Base-by-base conservation (phyloP, 2,113 vertebrate species). In the Sinocyclocheilus anshuiensis region DNA sequence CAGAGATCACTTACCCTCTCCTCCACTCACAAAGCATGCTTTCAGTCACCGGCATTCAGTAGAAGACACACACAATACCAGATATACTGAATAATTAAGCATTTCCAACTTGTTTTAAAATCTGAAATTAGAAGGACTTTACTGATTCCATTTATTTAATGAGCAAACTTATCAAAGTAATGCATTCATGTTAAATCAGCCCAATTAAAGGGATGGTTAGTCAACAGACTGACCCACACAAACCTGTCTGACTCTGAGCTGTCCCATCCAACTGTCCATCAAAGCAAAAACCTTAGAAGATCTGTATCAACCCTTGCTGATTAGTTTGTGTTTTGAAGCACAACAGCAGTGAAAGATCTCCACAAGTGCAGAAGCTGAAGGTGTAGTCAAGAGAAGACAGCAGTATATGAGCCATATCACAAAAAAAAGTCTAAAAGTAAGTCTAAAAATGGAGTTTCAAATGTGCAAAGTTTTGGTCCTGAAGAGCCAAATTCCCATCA, bases 1-100 rank as follows among this genome's bases (percentile, higher is more conserved):
- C 50, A 55, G 18, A 78, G 77, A 80, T 80, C 77, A 11, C 79
- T 80, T 39, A 39, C 77, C 55, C 33, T 55, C 24, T 48, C 42
- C 42, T 75, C 39, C 33, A 22, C 33, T 39, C 18, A 71, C 33
- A 71, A 39, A 39, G 33, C 8, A 39, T 4, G 18, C 69, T 71
- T 39, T 71, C 33, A 20, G 69, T 71, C 8, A 69, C 10, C 9
- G 33, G 8, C 69, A n/a, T 72, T 33, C 69, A 72, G 69, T 2
- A 42, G 42, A 72, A 42, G 4, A 72, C 39, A 39, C 69, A 39
- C 3, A 2, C 69, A 36, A 18, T 67, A 67, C 24, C 13, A 53
- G 50, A 16, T 59, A 59, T 22, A 22, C 18, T 33, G 6, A 33
- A 18, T 33, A 33, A 69, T 4, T 11, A 71, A 39, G 4, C 33